phyloP scores from a whole-genome alignment of 53 echinoderm and acorn worm genomes.

The Echinometra lucunter region DNA sequence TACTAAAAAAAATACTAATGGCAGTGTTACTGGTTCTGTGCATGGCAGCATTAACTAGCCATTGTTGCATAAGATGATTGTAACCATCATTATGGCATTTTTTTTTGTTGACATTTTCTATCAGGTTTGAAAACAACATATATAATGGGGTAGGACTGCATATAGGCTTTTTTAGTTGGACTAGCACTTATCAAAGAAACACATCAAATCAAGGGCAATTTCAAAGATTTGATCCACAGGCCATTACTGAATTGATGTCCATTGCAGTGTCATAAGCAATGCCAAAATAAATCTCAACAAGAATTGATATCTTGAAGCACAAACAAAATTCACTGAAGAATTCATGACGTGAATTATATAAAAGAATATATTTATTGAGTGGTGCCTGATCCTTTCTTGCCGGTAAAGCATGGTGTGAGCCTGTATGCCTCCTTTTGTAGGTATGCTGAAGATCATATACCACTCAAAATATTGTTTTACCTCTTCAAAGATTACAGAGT shows the following conservation, averaged over 20 bases:
- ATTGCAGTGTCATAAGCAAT: not conserved
- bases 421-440: not conserved
- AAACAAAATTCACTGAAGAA: not conserved
- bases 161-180: too few relatives aligned
- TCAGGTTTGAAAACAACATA: too few relatives aligned
- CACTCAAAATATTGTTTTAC: not conserved
- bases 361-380: not conserved
- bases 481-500: too few relatives aligned
- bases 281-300: not conserved
- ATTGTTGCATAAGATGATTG: not conserved
- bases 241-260: not conserved
- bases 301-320: too few relatives aligned
- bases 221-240: not conserved
- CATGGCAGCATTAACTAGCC: not conserved
- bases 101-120: too few relatives aligned
- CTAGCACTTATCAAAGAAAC: not conserved
- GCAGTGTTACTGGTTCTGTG: slow-evolving; percentile 17
- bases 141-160: too few relatives aligned
- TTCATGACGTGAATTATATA: not conserved
- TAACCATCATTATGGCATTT: too few relatives aligned
- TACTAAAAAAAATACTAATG: not conserved
- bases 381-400: not conserved
- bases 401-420: not conserved
- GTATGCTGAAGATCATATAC: not conserved
- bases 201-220: not conserved